A percentile compares a stretch with the other conserved stretches of the same genome.
phyloP scores from a whole-genome alignment of 1,140 invertebrate genomes.

The Leptestheria dahalacensis region DNA sequence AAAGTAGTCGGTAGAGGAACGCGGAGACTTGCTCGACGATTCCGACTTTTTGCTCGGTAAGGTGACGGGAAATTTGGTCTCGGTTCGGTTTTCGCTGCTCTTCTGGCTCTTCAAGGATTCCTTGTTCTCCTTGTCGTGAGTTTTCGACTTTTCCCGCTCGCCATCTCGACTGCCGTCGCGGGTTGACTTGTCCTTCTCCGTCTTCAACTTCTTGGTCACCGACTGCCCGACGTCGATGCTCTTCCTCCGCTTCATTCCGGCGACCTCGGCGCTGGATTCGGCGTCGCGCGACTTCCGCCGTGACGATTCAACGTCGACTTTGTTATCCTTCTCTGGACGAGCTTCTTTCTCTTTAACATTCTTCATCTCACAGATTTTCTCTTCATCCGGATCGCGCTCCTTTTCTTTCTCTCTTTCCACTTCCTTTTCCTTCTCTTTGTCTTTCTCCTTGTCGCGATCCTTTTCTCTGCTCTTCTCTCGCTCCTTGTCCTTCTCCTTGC shows the following conservation, averaged over 20 bases:
- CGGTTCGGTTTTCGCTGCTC: not conserved
- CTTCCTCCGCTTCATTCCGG: not conserved
- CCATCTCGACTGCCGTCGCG: not conserved
- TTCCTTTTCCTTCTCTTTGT: conserved; percentile 11
- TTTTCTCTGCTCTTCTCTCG: conserved; percentile 29
- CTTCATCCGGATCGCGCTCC: not conserved
- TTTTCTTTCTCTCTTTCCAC: conserved; percentile 13
- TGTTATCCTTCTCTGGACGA: conserved; percentile 15
- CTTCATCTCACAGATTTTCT: not conserved
- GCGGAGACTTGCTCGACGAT: not conserved
- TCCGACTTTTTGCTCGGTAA: not conserved
- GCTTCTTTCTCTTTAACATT: conserved; percentile 14
- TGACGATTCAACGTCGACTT: not conserved
- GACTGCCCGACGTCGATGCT: conserved; percentile 1
- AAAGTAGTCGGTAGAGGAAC: not conserved
- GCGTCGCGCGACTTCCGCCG: conserved; percentile 11
- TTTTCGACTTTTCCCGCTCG: not conserved
- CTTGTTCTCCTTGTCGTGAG: conserved; percentile 13
- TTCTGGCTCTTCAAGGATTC: conserved; percentile 4
- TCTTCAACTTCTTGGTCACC: conserved; percentile 7
- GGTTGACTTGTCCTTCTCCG: not conserved
- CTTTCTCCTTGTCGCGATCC: conserved; percentile 18
- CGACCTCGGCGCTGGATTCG: not conserved
- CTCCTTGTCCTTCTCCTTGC: conserved; percentile 30
- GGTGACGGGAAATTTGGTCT: not conserved